These are phyloP conservation scores for Takifugu flavidus DNA, from an alignment of 2,113 vertebrate species.

Conservation along the genomic window DNA sequence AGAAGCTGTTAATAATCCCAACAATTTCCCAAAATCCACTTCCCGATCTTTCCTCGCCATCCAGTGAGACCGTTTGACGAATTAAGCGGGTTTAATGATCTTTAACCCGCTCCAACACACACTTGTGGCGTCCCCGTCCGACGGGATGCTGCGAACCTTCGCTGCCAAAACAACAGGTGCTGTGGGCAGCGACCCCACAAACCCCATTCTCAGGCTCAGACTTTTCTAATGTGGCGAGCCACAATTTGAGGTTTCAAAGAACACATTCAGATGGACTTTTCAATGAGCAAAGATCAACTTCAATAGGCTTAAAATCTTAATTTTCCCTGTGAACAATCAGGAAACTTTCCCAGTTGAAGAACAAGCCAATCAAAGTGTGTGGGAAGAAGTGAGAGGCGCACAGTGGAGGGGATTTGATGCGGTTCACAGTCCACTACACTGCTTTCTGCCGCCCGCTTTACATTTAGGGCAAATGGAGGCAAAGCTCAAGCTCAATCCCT, in stretches of 20 bases:
- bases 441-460: constrained; percentile 73
- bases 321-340: constrained; percentile 76
- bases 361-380: constrained; percentile 72
- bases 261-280: constrained; percentile 73
- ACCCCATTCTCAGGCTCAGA: constrained; percentile 16
- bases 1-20: too few species aligned
- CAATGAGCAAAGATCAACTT: constrained; percentile 74
- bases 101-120: constrained; percentile 35
- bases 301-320: constrained; percentile 82
- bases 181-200: not conserved
- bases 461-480: constrained; percentile 65
- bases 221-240: constrained; percentile 51
- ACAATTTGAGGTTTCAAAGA: constrained; percentile 61
- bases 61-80: constrained; percentile 2
- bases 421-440: constrained; percentile 79
- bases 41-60: not conserved
- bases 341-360: constrained; percentile 71
- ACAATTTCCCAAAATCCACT: too few species aligned
- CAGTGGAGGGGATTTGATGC: constrained; percentile 74
- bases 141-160: constrained; percentile 20
- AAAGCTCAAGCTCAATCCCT: constrained; percentile 67
- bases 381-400: constrained; percentile 59
- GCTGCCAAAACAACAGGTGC: constrained; percentile 60
- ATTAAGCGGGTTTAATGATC: constrained; percentile 31
- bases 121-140: constrained; percentile 12